Conservation (phyloP, 1,140 invertebrate genomes). For the Pristionchus pacificus region DNA sequence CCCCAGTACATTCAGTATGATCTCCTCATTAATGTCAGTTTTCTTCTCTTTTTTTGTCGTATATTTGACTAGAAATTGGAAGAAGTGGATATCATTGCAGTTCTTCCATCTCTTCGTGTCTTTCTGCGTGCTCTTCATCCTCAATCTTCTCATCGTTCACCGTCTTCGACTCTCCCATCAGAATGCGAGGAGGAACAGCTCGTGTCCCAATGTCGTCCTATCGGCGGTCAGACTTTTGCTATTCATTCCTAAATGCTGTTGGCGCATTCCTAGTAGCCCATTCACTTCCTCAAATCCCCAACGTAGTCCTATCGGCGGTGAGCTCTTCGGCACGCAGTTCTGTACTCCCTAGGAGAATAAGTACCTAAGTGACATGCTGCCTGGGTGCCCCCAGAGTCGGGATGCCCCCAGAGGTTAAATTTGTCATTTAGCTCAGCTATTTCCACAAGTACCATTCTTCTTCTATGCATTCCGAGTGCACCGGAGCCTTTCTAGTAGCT, state of each 20-base stretch:
- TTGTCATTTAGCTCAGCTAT: too few species aligned
- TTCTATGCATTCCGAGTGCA: too few species aligned
- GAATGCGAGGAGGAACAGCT: constrained; percentile 14
- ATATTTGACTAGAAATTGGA: too few species aligned
- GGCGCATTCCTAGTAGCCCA: constrained; percentile 10
- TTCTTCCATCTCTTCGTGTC: constrained; percentile 24
- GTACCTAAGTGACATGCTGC: not conserved
- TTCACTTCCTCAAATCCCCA: constrained; percentile 2
- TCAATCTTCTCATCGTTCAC: constrained; percentile 13
- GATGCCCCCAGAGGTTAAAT: too few species aligned
- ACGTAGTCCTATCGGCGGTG: constrained; percentile 8
- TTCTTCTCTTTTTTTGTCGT: not conserved
- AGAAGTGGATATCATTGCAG: constrained; percentile 9
- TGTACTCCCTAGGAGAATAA: not conserved
- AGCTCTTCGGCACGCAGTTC: constrained; percentile 13
- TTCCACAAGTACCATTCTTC: too few species aligned
- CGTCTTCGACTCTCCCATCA: constrained; percentile 19
- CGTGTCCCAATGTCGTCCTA: constrained; percentile 17
- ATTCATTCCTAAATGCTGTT: constrained; percentile 12
- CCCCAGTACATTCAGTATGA: not conserved
- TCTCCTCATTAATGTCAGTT: not conserved
- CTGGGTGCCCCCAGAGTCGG: not conserved
- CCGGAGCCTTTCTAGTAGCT: too few species aligned
- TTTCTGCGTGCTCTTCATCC: constrained; percentile 11
- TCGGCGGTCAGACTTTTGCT: constrained; percentile 7